Base-by-base conservation (phyloP, 2,888 invertebrate species). In the Thymelicus sylvestris region DNA sequence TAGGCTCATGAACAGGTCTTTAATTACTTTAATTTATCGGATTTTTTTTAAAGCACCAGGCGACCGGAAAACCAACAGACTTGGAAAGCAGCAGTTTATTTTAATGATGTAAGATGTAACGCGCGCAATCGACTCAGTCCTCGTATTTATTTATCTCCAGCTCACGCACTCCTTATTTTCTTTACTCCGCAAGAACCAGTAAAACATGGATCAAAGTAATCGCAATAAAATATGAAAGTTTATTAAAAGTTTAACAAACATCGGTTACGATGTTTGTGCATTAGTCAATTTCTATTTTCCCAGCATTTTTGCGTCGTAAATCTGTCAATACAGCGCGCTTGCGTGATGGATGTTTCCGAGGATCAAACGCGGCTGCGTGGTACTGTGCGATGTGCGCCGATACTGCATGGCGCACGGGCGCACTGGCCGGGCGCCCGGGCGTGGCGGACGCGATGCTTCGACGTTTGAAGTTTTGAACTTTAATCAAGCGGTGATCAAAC, bases 311-410 rank as follows among this genome's bases (percentile, higher is more conserved):
- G 74, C 69, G 72, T 76, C 79, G 79, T 81, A 78, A 81, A 80
- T 77, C 81, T 77, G 81, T 81, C 81, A 78, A 81, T 80, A 80
- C 77, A 79, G 72, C 75, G 77, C 75, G 73, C 73, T 76, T 72
- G 70, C 64, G 66, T 81, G 79, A 81, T 77, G 78, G 76, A 79
- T 78, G 79, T 73, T 79, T 78, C 78, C 78, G 64, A 70, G 71
- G 77, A 79, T 81, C 80, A 81, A 81, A 81, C 79, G 7, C 19
- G 44, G 59, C 7, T 31, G 31, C 3, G 31, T 44, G 50, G 48
- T 41, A n/a, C n/a, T n/a, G n/a, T n/a, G n/a, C n/a, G n/a, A n/a
- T n/a, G n/a, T n/a, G n/a, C n/a, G 7, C 41, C 61, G 44, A 31
- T 12, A 12, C 44, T 44, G 19, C 19, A n/a, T n/a, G n/a, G n/a